phyloP scores from a whole-genome alignment of 2,113 vertebrate genomes.

The Tretioscincus oriximinensis region DNA sequence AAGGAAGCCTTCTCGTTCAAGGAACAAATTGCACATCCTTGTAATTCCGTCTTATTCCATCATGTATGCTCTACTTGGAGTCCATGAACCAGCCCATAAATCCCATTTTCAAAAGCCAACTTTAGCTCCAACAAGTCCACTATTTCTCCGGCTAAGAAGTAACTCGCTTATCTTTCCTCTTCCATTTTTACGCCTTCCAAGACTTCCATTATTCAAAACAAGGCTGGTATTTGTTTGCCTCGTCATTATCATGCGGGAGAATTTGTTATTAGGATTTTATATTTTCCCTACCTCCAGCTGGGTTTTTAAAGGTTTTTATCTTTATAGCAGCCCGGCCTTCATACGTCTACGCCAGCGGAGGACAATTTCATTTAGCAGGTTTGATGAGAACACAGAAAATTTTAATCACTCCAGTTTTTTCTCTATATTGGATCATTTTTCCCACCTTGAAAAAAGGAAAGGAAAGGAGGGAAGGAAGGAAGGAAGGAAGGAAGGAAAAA shows the following conservation, averaged over 20 bases:
- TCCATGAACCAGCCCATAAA: background rate
- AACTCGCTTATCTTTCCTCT: too few relatives aligned
- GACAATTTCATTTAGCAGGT: constrained; percentile 33
- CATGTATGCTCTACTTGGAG: background rate
- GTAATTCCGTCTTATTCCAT: background rate
- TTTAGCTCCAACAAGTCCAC: background rate
- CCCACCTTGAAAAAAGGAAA: background rate
- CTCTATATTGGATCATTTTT: constrained; percentile 25
- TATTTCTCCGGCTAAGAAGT: background rate
- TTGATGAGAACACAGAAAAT: constrained; percentile 27
- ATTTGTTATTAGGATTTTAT: constrained; percentile 27
- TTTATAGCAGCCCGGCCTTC: constrained; percentile 2
- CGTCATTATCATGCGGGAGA: background rate
- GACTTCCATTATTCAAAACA: background rate
- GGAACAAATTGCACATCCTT: too few relatives aligned
- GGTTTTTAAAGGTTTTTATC: constrained; percentile 24
- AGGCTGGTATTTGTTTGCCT: background rate
- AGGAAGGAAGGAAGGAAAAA: background rate
- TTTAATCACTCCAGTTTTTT: constrained; percentile 27
- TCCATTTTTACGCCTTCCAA: too few relatives aligned
- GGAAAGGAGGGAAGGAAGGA: too few relatives aligned
- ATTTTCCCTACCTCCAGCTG: background rate
- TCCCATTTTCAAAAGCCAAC: background rate
- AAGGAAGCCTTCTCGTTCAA: too few relatives aligned
- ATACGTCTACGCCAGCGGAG: constrained; percentile 15